phyloP scores from a whole-genome alignment of 2,888 invertebrate species.

The Frankliniella intonsa region DNA sequence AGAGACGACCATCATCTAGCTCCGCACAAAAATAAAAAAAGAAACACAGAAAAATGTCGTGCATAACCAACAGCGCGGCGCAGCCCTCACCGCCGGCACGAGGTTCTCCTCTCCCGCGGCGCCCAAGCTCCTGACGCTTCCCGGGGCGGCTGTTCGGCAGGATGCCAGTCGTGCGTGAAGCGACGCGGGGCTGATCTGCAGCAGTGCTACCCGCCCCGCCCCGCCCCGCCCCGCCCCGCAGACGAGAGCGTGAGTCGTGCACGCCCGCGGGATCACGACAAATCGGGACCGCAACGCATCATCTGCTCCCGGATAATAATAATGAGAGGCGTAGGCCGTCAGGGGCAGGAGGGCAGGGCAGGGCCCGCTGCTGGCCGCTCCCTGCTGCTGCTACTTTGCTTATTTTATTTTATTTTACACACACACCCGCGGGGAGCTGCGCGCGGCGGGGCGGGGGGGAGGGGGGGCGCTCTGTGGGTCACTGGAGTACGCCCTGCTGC shows the following conservation, averaged over 20 bases:
- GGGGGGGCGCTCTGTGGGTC: background rate
- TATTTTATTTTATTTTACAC: background rate
- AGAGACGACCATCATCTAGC: too few species aligned
- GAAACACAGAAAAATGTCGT: too few species aligned
- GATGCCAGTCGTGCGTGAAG: constrained; percentile 16
- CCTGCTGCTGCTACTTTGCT: background rate
- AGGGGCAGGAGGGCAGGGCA: too few species aligned
- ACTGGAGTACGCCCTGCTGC: constrained; percentile 7
- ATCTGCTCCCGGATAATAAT: constrained; percentile 20
- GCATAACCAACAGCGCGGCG: background rate
- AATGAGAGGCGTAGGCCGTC: background rate
- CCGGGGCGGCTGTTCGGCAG: background rate
- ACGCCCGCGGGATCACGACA: constrained; percentile 23
- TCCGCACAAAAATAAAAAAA: too few species aligned
- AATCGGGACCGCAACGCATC: constrained; percentile 21
- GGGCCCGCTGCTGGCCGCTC: background rate
- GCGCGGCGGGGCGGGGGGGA: background rate
- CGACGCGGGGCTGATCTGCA: background rate
- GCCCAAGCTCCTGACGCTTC: background rate
- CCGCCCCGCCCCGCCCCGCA: background rate
- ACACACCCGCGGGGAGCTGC: background rate
- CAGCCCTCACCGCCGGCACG: background rate
- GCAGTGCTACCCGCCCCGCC: background rate
- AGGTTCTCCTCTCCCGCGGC: background rate
- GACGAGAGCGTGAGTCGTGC: constrained; percentile 19